Evolutionary conservation across 2,888 invertebrate genomes (phyloP).

Genomic region (Laothoe populi): DNA sequence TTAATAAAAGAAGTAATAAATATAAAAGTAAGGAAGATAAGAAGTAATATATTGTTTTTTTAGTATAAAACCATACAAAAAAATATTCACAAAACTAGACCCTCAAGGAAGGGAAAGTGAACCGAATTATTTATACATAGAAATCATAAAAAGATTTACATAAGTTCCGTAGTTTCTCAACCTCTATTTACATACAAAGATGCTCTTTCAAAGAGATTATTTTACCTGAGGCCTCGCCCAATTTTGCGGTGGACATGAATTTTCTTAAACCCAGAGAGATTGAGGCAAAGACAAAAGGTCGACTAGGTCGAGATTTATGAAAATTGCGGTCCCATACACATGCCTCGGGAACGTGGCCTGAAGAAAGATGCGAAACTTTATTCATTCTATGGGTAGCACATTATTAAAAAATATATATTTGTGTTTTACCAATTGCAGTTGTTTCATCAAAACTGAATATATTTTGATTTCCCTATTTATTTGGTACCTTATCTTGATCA

Average conservation of each 20-base stretch:
- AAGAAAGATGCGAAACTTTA: conserved; percentile 25
- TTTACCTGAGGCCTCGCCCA: conserved; percentile 55
- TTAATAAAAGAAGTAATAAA: too few relatives aligned
- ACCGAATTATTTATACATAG: conserved; percentile 59
- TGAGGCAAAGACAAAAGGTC: conserved; percentile 76
- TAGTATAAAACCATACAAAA: not conserved
- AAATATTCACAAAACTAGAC: conserved; percentile 17
- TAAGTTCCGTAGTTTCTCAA: conserved; percentile 57
- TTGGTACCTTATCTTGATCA: too few relatives aligned
- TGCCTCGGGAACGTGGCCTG: conserved; percentile 15
- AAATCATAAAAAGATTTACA: conserved; percentile 66
- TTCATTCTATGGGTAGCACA: conserved; percentile 20
- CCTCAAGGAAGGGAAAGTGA: conserved; percentile 33
- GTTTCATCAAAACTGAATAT: too few relatives aligned
- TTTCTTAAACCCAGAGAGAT: conserved; percentile 71
- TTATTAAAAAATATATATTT: conserved; percentile 8
- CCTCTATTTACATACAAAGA: conserved; percentile 59
- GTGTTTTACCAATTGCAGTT: not conserved
- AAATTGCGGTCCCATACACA: conserved; percentile 63
- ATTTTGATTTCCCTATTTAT: too few relatives aligned
- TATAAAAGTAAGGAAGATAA: too few relatives aligned
- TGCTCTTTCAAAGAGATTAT: conserved; percentile 55
- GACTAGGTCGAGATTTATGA: conserved; percentile 72
- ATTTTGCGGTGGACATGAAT: conserved; percentile 74
- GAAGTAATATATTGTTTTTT: too few relatives aligned